Percentiles rank a stretch among this genome's conserved stretches.
Evolutionary conservation across 1,140 invertebrate genomes (phyloP).

Genomic region (Drosophila persimilis): DNA sequence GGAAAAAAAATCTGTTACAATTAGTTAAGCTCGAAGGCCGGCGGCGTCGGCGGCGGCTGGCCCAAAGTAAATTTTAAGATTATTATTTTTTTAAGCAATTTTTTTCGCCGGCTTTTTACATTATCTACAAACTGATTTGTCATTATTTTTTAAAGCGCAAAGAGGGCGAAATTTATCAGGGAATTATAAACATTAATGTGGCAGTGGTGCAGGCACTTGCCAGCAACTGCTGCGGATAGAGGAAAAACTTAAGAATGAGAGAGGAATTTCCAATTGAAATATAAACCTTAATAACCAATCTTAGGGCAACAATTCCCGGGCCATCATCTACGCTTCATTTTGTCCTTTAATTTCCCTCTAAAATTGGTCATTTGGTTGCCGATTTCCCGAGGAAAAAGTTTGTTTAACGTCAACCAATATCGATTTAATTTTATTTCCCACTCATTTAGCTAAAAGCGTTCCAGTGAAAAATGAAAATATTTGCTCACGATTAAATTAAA

Average conservation of each 20-base stretch:
- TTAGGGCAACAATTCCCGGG: constrained; percentile 1
- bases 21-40: constrained; percentile 71
- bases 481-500: constrained; percentile 80
- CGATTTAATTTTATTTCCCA: constrained; percentile 82
- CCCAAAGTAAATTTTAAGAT: constrained; percentile 53
- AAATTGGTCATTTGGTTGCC: constrained; percentile 45
- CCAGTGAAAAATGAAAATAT: constrained; percentile 75
- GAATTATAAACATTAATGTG: constrained; percentile 63
- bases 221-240: not conserved
- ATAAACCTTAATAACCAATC: not conserved
- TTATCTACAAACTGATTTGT: constrained; percentile 82
- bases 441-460: constrained; percentile 81
- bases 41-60: constrained; percentile 47
- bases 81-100: constrained; percentile 44
- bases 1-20: constrained; percentile 82
- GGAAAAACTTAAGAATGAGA: not conserved
- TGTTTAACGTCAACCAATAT: constrained; percentile 66
- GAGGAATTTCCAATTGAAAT: not conserved
- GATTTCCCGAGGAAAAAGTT: constrained; percentile 54
- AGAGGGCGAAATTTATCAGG: constrained; percentile 33
- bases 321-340: not conserved
- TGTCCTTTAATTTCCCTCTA: constrained; percentile 22
- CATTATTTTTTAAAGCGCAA: constrained; percentile 76
- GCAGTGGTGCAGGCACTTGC: too few relatives aligned
- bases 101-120: constrained; percentile 23